These are phyloP conservation scores for Morpho helenor DNA, from an alignment of 2,888 invertebrate genomes.

Conservation along the genomic window DNA sequence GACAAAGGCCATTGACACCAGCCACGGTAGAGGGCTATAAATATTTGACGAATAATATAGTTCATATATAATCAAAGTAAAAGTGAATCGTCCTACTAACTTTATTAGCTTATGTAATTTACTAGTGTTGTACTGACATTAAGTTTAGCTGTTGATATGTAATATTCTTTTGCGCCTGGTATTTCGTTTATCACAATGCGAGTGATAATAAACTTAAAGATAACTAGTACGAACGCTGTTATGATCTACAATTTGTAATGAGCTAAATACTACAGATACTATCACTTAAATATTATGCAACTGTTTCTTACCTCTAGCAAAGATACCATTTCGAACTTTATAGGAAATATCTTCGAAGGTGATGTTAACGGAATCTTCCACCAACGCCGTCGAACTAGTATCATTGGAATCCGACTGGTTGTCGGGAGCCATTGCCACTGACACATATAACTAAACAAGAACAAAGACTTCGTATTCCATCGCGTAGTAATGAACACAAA, in stretches of 20 bases:
- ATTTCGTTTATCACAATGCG: slow-evolving; percentile 31
- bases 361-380: slow-evolving; percentile 78
- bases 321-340: slow-evolving; percentile 79
- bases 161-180: slow-evolving; percentile 4
- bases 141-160: neutral
- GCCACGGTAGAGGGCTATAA: neutral
- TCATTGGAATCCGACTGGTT: slow-evolving; percentile 57
- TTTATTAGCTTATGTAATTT: neutral
- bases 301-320: slow-evolving; percentile 67
- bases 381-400: slow-evolving; percentile 57
- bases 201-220: slow-evolving; percentile 35
- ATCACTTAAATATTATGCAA: slow-evolving; percentile 16
- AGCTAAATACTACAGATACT: slow-evolving; percentile 18
- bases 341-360: slow-evolving; percentile 84
- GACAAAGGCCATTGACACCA: slow-evolving; percentile 6
- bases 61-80: slow-evolving; percentile 9
- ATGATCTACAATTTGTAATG: slow-evolving; percentile 26
- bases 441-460: slow-evolving; percentile 32
- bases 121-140: neutral
- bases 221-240: slow-evolving; percentile 29
- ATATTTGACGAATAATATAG: neutral
- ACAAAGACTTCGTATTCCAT: slow-evolving; percentile 45
- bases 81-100: slow-evolving; percentile 1
- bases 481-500: slow-evolving; percentile 48
- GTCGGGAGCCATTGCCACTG: slow-evolving; percentile 53